Evolutionary conservation across 53 echinoderm and acorn worm genomes (phyloP).

Genomic region (Glandiceps talaboti): DNA sequence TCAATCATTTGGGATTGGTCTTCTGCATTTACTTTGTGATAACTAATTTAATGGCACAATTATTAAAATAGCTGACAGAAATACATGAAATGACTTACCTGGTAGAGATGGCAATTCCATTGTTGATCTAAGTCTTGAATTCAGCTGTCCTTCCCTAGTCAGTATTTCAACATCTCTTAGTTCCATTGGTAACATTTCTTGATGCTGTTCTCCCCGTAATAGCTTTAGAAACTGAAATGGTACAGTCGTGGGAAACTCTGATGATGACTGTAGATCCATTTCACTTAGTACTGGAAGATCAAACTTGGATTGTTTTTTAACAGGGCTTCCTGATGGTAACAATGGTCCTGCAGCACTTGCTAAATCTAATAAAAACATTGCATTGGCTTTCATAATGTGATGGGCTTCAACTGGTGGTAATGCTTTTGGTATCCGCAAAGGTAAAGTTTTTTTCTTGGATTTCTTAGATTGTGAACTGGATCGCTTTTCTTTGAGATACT

Average conservation of each 20-base stretch:
- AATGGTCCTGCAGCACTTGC: slow-evolving; percentile 70
- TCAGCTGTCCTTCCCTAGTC: not conserved
- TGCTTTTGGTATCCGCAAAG: slow-evolving; percentile 66
- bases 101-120: not conserved
- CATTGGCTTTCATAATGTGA: slow-evolving; percentile 95
- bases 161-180: not conserved
- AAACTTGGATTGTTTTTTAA: slow-evolving; percentile 54
- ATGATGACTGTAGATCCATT: slow-evolving; percentile 24
- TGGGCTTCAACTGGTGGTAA: slow-evolving; percentile 81
- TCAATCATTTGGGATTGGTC: too few relatives aligned
- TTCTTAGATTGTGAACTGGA: not conserved
- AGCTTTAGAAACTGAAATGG: slow-evolving; percentile 72
- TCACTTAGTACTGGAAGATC: slow-evolving; percentile 79
- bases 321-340: slow-evolving; percentile 45
- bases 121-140: not conserved
- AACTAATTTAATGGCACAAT: too few relatives aligned
- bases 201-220: slow-evolving; percentile 15
- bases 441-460: slow-evolving; percentile 55
- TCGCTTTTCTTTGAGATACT: slow-evolving; percentile 71
- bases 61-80: too few relatives aligned
- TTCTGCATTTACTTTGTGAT: too few relatives aligned
- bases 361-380: slow-evolving; percentile 82
- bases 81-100: too few relatives aligned
- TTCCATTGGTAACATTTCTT: not conserved
- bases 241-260: slow-evolving; percentile 42